Percentiles rank a stretch among this genome's conserved stretches.
These are phyloP conservation scores for Seriola quinqueradiata DNA, from an alignment of 2,113 vertebrate genomes.

Conservation along the genomic window DNA sequence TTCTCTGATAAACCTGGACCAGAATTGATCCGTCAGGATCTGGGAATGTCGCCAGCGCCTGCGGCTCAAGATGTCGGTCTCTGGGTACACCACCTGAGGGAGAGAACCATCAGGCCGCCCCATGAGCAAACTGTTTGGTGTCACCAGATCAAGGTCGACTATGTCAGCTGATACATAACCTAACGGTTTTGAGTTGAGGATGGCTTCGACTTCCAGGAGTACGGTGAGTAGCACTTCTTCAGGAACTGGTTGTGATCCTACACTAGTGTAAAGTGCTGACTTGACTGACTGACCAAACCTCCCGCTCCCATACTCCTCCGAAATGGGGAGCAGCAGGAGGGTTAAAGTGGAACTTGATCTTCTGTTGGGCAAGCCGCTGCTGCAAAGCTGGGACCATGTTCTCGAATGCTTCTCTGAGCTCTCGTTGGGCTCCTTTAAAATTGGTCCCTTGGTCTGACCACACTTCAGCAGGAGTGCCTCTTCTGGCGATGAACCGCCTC, in stretches of 20 bases:
- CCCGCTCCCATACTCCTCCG: not conserved
- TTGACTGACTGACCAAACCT: constrained; percentile 9
- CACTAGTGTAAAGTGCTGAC: not conserved
- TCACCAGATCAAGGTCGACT: too few species aligned
- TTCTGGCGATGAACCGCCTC: not conserved
- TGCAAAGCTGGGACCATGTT: not conserved
- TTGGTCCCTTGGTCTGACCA: constrained; percentile 15
- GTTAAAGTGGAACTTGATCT: constrained; percentile 2
- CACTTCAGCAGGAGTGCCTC: constrained; percentile 2
- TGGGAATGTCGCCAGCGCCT: constrained; percentile 1
- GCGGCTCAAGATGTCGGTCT: not conserved
- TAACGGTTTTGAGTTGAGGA: not conserved
- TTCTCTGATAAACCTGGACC: too few species aligned
- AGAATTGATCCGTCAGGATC: constrained; percentile 4
- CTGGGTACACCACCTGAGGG: not conserved
- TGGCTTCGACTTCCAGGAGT: not conserved
- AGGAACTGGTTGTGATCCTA: not conserved
- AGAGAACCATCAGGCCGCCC: not conserved
- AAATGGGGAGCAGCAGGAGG: not conserved
- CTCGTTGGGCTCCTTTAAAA: not conserved
- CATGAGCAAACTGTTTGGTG: constrained; percentile 15
- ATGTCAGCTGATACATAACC: not conserved
- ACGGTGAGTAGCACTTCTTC: constrained; percentile 20
- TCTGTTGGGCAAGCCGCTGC: not conserved
- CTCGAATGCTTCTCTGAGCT: not conserved